Evolutionary conservation across 2,797 vertebrate genomes (phyloP).

Genomic region (Balearica regulorum): DNA sequence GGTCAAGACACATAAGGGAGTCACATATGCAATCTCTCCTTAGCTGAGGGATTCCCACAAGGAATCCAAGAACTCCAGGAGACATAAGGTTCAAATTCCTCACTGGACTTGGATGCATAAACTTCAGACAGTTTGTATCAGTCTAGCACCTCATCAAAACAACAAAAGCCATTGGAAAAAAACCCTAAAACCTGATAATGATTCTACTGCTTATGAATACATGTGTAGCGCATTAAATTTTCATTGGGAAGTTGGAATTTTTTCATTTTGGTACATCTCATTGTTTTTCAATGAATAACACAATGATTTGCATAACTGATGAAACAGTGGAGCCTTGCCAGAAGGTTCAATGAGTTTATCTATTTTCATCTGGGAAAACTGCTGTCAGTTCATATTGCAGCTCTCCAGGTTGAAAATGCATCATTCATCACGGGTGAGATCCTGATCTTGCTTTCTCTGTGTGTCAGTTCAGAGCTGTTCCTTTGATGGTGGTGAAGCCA

Average conservation of each 20-base stretch:
- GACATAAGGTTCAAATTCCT: not conserved
- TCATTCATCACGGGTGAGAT: not conserved
- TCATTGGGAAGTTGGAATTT: not conserved
- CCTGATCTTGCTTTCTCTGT: not conserved
- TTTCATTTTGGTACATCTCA: not conserved
- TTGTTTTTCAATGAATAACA: constrained; percentile 29
- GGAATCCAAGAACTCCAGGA: not conserved
- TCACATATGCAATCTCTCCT: not conserved
- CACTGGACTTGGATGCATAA: not conserved
- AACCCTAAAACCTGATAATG: not conserved
- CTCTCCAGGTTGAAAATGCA: not conserved
- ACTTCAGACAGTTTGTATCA: not conserved
- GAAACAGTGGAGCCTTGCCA: not conserved
- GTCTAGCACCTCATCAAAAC: not conserved
- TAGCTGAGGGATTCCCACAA: not conserved
- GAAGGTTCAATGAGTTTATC: constrained; percentile 45
- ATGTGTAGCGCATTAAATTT: not conserved
- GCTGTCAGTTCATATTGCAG: constrained; percentile 15
- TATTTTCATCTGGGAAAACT: constrained; percentile 42
- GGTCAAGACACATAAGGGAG: not conserved
- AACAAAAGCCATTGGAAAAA: not conserved
- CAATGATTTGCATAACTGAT: not conserved
- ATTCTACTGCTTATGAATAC: not conserved
- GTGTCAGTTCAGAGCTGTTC: not conserved
- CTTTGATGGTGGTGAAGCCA: not conserved